Evolutionary conservation across 2,113 vertebrate species (phyloP), one percentile per base, ranked within the genome.

Genomic region (Colistium nudipinnis): DNA sequence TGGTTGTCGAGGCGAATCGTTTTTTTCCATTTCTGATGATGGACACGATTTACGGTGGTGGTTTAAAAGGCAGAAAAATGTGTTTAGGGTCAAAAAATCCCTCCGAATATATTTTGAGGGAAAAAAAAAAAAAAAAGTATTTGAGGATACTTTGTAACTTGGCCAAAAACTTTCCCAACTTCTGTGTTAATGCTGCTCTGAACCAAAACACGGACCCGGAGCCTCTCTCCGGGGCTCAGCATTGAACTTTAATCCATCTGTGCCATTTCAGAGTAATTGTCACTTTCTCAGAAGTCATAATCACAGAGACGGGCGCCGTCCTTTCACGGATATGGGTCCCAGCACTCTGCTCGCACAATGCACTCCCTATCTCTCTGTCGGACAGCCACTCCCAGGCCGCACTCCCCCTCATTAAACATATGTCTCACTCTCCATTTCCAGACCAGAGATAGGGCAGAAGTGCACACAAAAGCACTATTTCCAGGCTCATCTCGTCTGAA

Each of bases 371-470:
- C 82, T 79, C 8, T 45, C 38, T 16, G 68, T 69, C 6, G 22
- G 77, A 49, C 54, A 2, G 36, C 54, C 7, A 17, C 36, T 39
- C 12, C 20, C 20, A 20, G 60, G 68, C 82, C 89, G 85, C 88
- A 66, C 81, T 25, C 52, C n/a, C 49, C 62, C 88, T 92, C 87
- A 93, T 94, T 94, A 94, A 80, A 90, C 93, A 93, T 94, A 93
- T 92, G 93, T 91, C 87, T 90, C 76, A 79, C 80, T 85, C 84
- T 92, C 84, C 80, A 85, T 86, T 92, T 83, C n/a, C 84, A 91
- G 89, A 87, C 76, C 30, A 55, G 48, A 88, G 87, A 92, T 89
- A 87, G 47, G 67, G 69, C 66, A 79, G 70, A 84, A 88, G 69
- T 83, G 86, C 80, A 76, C 81, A 94, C 89, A 92, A 93, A 91